These are phyloP conservation scores for Saturnia pavonia DNA, from an alignment of 2,888 invertebrate species.

Conservation along the genomic window DNA sequence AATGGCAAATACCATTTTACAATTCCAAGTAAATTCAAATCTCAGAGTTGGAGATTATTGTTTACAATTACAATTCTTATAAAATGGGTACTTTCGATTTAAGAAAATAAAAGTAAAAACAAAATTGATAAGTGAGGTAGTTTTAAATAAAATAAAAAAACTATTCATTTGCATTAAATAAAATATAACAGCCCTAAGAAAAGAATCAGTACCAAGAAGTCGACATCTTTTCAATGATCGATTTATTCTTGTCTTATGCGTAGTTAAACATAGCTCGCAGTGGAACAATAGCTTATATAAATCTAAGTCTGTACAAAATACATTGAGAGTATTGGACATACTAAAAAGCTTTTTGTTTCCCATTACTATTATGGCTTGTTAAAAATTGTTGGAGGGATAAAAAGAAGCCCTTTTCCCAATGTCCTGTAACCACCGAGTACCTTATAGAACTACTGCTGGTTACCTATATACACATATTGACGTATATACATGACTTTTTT, in stretches of 20 bases:
- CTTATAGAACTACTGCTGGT: background rate
- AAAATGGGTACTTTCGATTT: constrained; percentile 17
- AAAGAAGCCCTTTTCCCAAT: background rate
- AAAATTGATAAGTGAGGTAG: constrained; percentile 61
- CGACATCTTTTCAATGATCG: background rate
- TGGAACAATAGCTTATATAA: constrained; percentile 34
- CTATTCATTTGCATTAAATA: background rate
- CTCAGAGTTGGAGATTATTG: background rate
- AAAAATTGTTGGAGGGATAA: background rate
- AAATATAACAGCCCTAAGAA: background rate
- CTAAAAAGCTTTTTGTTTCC: background rate
- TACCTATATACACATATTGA: too few relatives aligned
- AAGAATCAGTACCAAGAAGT: constrained; percentile 19
- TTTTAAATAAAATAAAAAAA: constrained; percentile 41
- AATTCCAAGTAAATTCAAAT: background rate
- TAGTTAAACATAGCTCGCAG: constrained; percentile 43
- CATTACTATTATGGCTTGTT: background rate
- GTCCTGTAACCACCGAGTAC: background rate
- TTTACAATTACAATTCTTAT: background rate
- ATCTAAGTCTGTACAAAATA: constrained; percentile 21
- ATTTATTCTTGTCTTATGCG: background rate
- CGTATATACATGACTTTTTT: too few relatives aligned
- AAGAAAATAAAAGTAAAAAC: constrained; percentile 33
- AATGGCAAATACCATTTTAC: background rate
- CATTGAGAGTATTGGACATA: constrained; percentile 16